A percentile compares a stretch with the other conserved stretches of the same genome.
Evolutionary conservation across 2,113 vertebrate species (phyloP).

Genomic region (Laticauda laticaudata): DNA sequence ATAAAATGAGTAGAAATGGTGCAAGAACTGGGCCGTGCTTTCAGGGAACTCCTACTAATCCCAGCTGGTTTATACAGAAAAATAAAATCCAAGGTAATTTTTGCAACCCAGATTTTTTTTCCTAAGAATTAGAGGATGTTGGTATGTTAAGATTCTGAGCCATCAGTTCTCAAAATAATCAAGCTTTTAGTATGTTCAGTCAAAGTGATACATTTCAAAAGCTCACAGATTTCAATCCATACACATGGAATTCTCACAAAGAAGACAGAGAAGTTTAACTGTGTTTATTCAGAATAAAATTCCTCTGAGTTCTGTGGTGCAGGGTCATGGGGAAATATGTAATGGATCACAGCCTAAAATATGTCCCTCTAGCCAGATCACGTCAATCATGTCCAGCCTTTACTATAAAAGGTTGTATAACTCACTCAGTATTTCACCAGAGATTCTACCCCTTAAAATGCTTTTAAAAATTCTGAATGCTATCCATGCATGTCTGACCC

Average conservation of each 20-base stretch:
- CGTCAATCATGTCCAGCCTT: background rate
- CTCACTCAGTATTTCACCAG: slow-evolving; percentile 53
- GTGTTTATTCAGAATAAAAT: background rate
- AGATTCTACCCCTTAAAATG: slow-evolving; percentile 47
- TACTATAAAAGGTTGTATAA: background rate
- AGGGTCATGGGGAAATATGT: background rate
- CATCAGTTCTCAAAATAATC: slow-evolving; percentile 53
- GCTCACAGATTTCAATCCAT: background rate
- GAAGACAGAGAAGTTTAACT: background rate
- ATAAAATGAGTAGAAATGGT: background rate
- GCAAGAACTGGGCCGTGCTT: background rate
- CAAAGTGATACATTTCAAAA: background rate
- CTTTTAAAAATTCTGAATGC: slow-evolving; percentile 45
- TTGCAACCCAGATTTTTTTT: slow-evolving; percentile 61
- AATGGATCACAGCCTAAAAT: background rate
- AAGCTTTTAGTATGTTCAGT: slow-evolving; percentile 35
- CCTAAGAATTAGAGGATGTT: slow-evolving; percentile 20
- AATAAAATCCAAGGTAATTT: slow-evolving; percentile 22
- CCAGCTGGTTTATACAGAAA: background rate
- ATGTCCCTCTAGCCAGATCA: background rate
- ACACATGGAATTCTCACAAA: background rate
- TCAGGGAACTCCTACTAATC: background rate
- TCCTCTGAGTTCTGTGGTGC: background rate
- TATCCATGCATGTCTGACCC: slow-evolving; percentile 48
- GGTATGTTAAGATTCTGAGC: slow-evolving; percentile 50